A percentile compares a stretch with the other conserved stretches of the same genome.
These are phyloP conservation scores for Cerastis leucographa DNA, from an alignment of 2,888 invertebrate species.

Conservation along the genomic window DNA sequence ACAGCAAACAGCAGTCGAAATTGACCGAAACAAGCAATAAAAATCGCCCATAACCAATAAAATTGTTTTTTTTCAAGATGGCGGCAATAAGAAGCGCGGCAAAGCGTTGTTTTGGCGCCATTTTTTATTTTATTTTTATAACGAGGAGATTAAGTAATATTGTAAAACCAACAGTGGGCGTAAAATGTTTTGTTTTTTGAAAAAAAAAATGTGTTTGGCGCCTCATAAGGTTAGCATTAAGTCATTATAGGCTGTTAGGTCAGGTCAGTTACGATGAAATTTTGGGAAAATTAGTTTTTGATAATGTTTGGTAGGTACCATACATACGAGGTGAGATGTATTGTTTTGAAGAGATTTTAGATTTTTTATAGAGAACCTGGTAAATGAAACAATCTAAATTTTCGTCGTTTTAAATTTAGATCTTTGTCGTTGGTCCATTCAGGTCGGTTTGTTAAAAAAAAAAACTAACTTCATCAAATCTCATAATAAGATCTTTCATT, in stretches of 20 bases:
- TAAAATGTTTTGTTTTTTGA: conserved; percentile 75
- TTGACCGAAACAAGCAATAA: conserved; percentile 72
- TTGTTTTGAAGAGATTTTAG: neutral
- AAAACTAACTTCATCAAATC: neutral
- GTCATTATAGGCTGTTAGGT: conserved; percentile 69
- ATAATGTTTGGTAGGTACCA: conserved; percentile 28
- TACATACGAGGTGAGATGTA: neutral
- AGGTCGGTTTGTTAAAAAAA: too few species aligned
- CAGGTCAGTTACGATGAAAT: conserved; percentile 63
- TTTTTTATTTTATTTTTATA: conserved; percentile 77
- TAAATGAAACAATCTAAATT: neutral
- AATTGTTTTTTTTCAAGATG: conserved; percentile 71
- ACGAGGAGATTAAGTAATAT: conserved; percentile 84
- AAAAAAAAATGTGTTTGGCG: conserved; percentile 72
- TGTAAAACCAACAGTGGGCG: conserved; percentile 88
- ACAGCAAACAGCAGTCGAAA: conserved; percentile 70
- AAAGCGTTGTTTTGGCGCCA: conserved; percentile 76
- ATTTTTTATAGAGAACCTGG: neutral
- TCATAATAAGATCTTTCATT: neutral
- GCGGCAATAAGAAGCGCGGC: conserved; percentile 70
- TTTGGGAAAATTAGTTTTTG: conserved; percentile 61
- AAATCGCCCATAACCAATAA: conserved; percentile 70
- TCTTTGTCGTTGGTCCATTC: neutral
- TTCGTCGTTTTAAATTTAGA: too few species aligned
- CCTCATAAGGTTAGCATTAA: conserved; percentile 67